These are phyloP conservation scores for Merops nubicus DNA, from an alignment of 2,113 vertebrate genomes.

Conservation along the genomic window DNA sequence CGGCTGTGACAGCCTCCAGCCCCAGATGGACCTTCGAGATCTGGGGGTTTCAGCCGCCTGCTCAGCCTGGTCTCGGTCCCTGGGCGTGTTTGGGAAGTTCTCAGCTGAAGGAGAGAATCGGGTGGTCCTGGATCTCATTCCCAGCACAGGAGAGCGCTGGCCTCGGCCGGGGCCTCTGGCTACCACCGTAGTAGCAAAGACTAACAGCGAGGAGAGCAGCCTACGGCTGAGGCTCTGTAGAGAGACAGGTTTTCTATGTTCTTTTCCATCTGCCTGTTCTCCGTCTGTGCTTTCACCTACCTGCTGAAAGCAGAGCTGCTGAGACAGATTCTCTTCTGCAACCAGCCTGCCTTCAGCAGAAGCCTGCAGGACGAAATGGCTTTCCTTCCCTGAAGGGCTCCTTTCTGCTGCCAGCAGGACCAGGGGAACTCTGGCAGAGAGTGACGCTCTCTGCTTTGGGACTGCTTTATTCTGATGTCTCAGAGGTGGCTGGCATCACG, in stretches of 20 bases:
- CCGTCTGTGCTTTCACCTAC: background rate
- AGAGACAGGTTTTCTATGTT: background rate
- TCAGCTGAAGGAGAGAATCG: background rate
- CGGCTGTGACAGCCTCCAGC: too few species aligned
- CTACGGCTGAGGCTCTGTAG: background rate
- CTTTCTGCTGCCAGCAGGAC: background rate
- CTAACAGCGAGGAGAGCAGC: background rate
- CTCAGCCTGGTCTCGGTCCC: background rate
- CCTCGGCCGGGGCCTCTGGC: background rate
- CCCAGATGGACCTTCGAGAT: too few species aligned
- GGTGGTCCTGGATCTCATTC: background rate
- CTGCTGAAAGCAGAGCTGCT: background rate
- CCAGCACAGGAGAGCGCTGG: background rate
- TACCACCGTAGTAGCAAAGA: background rate
- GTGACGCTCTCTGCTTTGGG: background rate
- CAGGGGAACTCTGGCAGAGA: background rate
- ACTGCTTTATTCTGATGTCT: background rate
- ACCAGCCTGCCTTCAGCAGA: background rate
- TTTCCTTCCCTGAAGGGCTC: background rate
- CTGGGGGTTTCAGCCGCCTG: background rate
- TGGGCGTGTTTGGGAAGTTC: too few species aligned
- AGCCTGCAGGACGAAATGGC: background rate
- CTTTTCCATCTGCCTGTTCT: background rate
- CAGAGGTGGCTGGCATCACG: background rate
- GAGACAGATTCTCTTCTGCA: background rate